Percentiles rank a stretch among this genome's conserved stretches.
Evolutionary conservation across 2,797 vertebrate species (phyloP).

Genomic region (Buphagus erythrorhynchus): DNA sequence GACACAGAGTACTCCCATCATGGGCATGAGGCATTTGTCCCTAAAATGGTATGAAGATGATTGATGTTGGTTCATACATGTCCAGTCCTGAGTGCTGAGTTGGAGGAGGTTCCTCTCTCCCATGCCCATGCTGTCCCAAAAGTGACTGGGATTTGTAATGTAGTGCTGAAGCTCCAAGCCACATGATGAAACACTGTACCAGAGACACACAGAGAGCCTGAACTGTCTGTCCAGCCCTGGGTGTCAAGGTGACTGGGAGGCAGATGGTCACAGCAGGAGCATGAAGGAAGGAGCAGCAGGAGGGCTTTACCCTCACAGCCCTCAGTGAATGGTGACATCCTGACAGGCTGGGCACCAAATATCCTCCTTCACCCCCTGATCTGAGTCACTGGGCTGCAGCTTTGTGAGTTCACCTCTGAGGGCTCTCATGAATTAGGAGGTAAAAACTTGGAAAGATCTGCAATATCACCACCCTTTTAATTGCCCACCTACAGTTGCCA

Average conservation of each 20-base stretch:
- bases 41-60: background rate
- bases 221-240: background rate
- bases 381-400: background rate
- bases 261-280: background rate
- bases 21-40: background rate
- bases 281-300: background rate
- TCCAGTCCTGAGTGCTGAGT: background rate
- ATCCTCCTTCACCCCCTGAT: background rate
- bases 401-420: background rate
- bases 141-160: fast-evolving
- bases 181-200: background rate
- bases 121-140: background rate
- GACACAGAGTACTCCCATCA: background rate
- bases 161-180: background rate
- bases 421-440: background rate
- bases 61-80: fast-evolving
- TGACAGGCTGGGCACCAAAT: background rate
- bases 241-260: background rate
- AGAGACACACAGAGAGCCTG: background rate
- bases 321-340: background rate
- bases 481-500: background rate
- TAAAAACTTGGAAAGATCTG: background rate
- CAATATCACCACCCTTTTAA: background rate
- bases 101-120: background rate
- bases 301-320: background rate